Evolutionary conservation across 1,140 invertebrate genomes (phyloP), one percentile per base, ranked within the genome.

Genomic region (Fopius arisanus): DNA sequence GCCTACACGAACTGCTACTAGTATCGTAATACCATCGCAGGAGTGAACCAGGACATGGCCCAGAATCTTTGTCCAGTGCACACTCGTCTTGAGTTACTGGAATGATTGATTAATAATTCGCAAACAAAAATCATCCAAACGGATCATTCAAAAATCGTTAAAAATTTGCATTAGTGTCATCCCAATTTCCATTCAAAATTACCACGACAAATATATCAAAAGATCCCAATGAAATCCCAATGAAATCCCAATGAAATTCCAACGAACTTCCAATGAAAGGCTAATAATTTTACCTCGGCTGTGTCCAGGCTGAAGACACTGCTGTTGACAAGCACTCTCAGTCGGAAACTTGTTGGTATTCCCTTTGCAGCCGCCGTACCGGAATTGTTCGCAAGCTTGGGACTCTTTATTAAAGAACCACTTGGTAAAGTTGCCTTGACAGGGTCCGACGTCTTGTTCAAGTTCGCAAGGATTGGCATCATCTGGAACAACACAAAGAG

Each of bases 331-430:
- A 59, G 95, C 93, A 70, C 92, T 89, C 81, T 96, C 92, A 0
- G 94, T 93, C 4, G 90, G 88, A 88, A 97, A 98, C 77, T 96
- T 94, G 87, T 98, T 98, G 72, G 90, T 87, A 87, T 97, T 98
- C 29, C 93, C 95, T 83, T 94, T 95, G 87, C 97, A 98, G 21
- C 97, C 97, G 16, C 96, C 96, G 87, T 96, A 98, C 2, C 80
- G 88, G 88, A 98, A 98, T 79, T 91, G 87, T 78, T 92, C 89
- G 83, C 96, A 98, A 37, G 87, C 87, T 76, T 90, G 89, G 21
- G 90, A 86, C 73, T 92, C 90, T 76, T 92, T 90, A 81, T 97
- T 92, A 86, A 91, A 98, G 86, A 91, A 93, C 94, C 94, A 98
- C 63, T 94, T 91, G 16, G 89, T 89, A 85, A 92, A 96, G 82